Evolutionary conservation across 2,888 invertebrate species (phyloP).

Genomic region (Amblyteles armatorius): DNA sequence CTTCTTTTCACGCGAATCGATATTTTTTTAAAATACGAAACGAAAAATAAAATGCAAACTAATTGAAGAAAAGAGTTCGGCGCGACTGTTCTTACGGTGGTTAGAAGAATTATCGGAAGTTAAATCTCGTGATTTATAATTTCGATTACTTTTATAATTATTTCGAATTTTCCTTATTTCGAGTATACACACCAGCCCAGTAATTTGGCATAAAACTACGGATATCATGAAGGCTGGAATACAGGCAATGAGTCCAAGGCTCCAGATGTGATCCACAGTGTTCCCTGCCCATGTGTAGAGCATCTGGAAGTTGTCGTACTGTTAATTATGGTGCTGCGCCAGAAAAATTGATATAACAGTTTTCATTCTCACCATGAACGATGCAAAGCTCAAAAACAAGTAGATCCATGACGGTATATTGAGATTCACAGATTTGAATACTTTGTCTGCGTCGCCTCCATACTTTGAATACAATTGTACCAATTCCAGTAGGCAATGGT

Average conservation of each 20-base stretch:
- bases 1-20: not conserved
- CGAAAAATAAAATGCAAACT: not conserved
- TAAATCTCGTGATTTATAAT: not conserved
- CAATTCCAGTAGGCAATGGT: constrained; percentile 37
- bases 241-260: constrained; percentile 17
- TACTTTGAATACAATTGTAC: constrained; percentile 37
- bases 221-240: constrained; percentile 44
- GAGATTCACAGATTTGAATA: constrained; percentile 51
- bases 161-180: not conserved
- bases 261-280: constrained; percentile 47
- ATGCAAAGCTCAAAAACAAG: constrained; percentile 24
- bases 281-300: constrained; percentile 20
- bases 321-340: not conserved
- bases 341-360: not conserved
- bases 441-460: constrained; percentile 15
- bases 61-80: not conserved
- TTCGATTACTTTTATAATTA: not conserved
- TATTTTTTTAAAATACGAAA: not conserved
- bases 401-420: constrained; percentile 42
- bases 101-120: not conserved
- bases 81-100: not conserved
- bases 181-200: constrained; percentile 53
- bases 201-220: constrained; percentile 38
- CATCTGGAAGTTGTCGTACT: constrained; percentile 29
- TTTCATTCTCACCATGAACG: constrained; percentile 37